Base-by-base conservation (phyloP, 2,797 vertebrate species). In the Melanogrammus aeglefinus region DNA sequence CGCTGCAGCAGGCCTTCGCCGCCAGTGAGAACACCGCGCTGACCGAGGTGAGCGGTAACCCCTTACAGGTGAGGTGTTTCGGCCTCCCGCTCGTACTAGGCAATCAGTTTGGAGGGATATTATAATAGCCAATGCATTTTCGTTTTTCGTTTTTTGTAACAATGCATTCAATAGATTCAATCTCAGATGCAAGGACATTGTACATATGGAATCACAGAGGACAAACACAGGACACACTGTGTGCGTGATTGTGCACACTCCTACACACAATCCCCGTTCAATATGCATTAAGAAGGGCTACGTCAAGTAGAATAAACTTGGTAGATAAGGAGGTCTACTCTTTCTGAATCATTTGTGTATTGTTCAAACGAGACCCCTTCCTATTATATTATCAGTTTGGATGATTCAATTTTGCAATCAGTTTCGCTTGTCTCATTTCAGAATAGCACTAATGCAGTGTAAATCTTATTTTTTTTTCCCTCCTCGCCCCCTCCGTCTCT, bases 11-110 rank as follows among this genome's bases (percentile, higher is more conserved):
- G 79, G 84, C 86, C 2, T 78, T 90, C 10, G 74, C 86, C 4
- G 75, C 76, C 79, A 29, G 87, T 0, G 89, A 92, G 3, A 88
- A 83, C 21, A 76, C 80, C 0, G 21, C 81, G 0, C 76, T 89
- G 38, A 74, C 88, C 0, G 90, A 94, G 94, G 94, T 94, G 77
- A 85, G 72, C 8, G 63, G 1, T 9, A 5, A 12, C 1, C 21
- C 13, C 29, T 8, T 75, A 1, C 31, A 13, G n/a, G n/a, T 73
- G 7, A 27, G 63, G 63, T 24, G 63, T 9, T 66, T 66, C 24
- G 6, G 24, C 63, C 63, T 27, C n/a, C n/a, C 3, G 63, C 24
- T 12, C 9, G 7, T 2, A 69, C 7, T 24, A 69, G 63, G 24
- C 27, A 27, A 69, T 24, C 27, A 12, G 57, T 24, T 63, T 7